A percentile compares a stretch with the other conserved stretches of the same genome.
These are phyloP conservation scores for Catharus bicknelli DNA, from an alignment of 2,113 vertebrate genomes.

Conservation along the genomic window DNA sequence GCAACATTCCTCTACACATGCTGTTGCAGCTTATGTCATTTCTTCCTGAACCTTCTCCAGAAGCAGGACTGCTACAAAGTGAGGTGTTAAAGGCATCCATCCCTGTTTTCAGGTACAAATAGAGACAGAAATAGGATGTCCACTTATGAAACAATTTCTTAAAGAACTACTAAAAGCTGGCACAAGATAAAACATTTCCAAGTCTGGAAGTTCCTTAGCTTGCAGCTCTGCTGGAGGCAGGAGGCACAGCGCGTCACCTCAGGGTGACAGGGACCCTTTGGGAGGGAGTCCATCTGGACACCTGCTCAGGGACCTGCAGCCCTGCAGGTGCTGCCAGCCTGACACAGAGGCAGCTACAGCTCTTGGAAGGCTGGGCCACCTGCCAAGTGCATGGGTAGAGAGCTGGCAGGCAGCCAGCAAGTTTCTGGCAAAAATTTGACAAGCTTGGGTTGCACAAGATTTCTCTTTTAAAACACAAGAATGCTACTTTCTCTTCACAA, in stretches of 20 bases:
- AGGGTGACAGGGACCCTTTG: rapidly evolving
- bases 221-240: background rate
- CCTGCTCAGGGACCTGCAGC: background rate
- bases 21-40: background rate
- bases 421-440: constrained; percentile 6
- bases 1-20: background rate
- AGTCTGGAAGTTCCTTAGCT: background rate
- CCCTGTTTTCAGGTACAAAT: background rate
- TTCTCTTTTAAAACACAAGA: background rate
- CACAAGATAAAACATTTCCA: background rate
- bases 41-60: background rate
- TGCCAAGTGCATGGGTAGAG: background rate
- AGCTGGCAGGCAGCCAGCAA: background rate
- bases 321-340: background rate
- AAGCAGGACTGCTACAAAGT: background rate
- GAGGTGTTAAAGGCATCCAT: background rate
- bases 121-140: background rate
- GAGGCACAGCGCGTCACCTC: background rate
- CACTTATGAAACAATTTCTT: background rate
- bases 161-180: background rate
- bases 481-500: background rate
- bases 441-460: background rate
- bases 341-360: background rate
- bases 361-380: background rate
- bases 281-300: background rate